Percentiles rank a stretch among this genome's conserved stretches.
phyloP scores from a whole-genome alignment of 2,797 vertebrate species.

The Protosalanx chinensis region DNA sequence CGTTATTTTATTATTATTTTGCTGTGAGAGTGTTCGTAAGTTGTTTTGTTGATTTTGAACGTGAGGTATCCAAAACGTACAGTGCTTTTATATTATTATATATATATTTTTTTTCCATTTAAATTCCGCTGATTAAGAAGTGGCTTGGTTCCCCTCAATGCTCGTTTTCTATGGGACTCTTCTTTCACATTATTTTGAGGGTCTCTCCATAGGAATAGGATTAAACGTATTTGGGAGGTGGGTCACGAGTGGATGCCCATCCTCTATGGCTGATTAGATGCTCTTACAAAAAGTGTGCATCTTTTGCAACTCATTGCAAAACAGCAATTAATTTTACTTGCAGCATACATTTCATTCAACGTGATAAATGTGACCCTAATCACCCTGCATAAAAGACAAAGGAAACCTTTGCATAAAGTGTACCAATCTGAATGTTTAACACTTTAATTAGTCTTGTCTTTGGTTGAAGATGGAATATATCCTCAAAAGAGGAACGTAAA shows the following conservation, averaged over 20 bases:
- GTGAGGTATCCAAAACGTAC: no score
- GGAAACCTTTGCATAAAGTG: no score
- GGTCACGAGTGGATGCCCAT: constrained; percentile 36
- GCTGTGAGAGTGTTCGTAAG: background rate
- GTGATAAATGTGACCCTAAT: no score
- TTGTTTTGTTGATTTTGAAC: no score
- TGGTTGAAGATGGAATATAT: no score
- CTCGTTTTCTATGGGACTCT: constrained; percentile 57
- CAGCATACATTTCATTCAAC: background rate
- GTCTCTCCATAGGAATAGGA: constrained; percentile 49
- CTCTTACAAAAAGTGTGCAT: constrained; percentile 11
- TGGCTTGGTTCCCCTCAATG: constrained; percentile 70
- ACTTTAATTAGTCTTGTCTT: no score
- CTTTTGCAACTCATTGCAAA: background rate
- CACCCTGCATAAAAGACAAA: no score
- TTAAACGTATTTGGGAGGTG: constrained; percentile 39
- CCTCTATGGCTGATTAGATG: constrained; percentile 47
- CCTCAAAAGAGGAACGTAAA: no score
- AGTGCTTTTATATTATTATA: no score
- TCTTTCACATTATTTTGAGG: constrained; percentile 65
- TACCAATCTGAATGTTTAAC: no score
- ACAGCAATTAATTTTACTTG: background rate
- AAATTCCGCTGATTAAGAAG: constrained; percentile 73
- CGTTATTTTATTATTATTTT: no score
- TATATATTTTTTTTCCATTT: constrained; percentile 58